Conservation (phyloP, 2,797 vertebrate genomes). For the Chaetodon trifasciatus region DNA sequence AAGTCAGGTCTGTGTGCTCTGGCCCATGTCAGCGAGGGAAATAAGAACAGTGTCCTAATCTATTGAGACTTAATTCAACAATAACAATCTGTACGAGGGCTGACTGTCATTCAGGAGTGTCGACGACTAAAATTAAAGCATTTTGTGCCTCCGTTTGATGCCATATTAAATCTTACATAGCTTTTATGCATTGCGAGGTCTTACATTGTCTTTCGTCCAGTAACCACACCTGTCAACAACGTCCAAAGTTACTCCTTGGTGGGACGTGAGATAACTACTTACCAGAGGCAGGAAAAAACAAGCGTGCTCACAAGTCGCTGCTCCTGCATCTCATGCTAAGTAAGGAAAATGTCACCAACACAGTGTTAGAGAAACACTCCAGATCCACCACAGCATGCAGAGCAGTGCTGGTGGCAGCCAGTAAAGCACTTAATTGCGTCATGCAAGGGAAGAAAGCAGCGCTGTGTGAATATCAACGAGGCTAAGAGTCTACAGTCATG, state of each 20-base stretch:
- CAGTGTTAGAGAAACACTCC: not conserved
- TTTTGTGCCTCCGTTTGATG: not conserved
- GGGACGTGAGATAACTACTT: not conserved
- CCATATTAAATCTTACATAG: not conserved
- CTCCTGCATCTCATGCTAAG: not conserved
- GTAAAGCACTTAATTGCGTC: not conserved
- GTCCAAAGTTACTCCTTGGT: not conserved
- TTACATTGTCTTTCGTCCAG: not conserved
- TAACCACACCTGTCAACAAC: not conserved
- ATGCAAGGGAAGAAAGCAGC: not conserved
- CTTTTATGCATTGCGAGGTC: not conserved
- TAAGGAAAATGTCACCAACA: not conserved
- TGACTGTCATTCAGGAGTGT: conserved; percentile 10
- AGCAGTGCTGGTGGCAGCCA: not conserved
- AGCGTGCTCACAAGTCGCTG: not conserved
- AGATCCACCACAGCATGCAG: not conserved
- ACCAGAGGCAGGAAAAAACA: not conserved
- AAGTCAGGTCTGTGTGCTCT: conserved; percentile 15
- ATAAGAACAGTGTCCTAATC: conserved; percentile 51
- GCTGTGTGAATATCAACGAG: not conserved
- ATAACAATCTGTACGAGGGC: conserved; percentile 21
- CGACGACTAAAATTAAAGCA: conserved; percentile 5
- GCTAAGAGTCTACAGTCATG: not conserved
- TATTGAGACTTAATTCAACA: conserved; percentile 27
- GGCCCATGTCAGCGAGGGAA: conserved; percentile 48